phyloP scores from a whole-genome alignment of 2,888 invertebrate genomes.

The Scaptomyza tumidula region DNA sequence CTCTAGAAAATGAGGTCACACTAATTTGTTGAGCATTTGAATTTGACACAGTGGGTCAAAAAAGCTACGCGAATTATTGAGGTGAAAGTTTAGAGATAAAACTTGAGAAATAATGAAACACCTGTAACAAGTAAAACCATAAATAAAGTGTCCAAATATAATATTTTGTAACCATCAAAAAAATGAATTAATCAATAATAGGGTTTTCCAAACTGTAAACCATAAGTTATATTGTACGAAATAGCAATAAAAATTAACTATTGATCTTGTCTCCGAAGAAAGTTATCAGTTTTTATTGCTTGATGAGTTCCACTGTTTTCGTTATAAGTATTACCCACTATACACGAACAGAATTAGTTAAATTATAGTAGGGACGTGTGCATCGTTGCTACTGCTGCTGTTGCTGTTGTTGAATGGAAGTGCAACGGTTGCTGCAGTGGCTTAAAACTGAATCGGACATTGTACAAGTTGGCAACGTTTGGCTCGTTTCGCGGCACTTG shows the following conservation, averaged over 20 bases:
- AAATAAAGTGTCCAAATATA: not conserved
- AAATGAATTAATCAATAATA: too few species aligned
- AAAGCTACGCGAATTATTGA: not conserved
- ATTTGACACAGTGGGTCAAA: constrained; percentile 39
- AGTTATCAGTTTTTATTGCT: not conserved
- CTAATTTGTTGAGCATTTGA: constrained; percentile 60
- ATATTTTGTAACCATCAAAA: not conserved
- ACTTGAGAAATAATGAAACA: too few species aligned
- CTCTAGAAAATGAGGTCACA: constrained; percentile 62
- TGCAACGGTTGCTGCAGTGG: constrained; percentile 51
- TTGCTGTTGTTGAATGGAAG: constrained; percentile 51
- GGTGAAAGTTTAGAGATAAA: not conserved
- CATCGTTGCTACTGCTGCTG: constrained; percentile 26
- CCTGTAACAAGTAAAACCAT: not conserved
- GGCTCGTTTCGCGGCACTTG: constrained; percentile 50
- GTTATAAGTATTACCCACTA: constrained; percentile 16
- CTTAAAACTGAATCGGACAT: constrained; percentile 43
- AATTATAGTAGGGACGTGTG: constrained; percentile 55
- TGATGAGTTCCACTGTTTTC: constrained; percentile 33
- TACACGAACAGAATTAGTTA: constrained; percentile 57
- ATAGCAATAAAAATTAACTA: too few species aligned
- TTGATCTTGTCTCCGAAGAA: too few species aligned
- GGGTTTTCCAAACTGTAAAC: too few species aligned
- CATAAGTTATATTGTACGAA: too few species aligned
- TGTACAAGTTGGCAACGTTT: constrained; percentile 49